Evolutionary conservation across 37 sponge, comb jelly and placozoan species (phyloP).

Genomic region (Spongia lamella): DNA sequence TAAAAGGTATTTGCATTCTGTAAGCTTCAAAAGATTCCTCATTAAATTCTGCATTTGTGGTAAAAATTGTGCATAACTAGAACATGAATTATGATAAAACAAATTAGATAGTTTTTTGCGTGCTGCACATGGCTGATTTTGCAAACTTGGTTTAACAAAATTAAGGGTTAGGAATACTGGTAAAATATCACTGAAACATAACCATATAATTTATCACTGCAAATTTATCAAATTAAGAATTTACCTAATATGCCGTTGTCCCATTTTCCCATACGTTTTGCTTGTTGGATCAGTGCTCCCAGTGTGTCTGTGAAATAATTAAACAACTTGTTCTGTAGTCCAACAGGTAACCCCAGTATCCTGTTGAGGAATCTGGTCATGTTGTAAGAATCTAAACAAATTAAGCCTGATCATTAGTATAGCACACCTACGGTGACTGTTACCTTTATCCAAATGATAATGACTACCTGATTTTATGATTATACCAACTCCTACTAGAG

Average conservation of each 20-base stretch:
- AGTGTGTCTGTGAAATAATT: conserved; percentile 86
- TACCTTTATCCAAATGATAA: conserved; percentile 48
- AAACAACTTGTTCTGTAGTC: conserved; percentile 88
- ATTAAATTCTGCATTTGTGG: no score
- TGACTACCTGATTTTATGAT: conserved; percentile 17
- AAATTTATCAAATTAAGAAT: conserved; percentile 45
- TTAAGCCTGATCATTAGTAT: background rate
- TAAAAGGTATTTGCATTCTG: no score
- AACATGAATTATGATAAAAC: no score
- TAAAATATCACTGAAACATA: background rate
- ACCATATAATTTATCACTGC: background rate
- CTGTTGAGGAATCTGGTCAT: conserved; percentile 85
- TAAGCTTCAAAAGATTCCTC: no score
- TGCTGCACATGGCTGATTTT: no score
- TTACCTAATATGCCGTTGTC: conserved; percentile 82
- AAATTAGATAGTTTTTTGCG: no score
- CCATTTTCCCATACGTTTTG: conserved; percentile 71
- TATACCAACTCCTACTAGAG: conserved; percentile 66
- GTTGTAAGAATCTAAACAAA: conserved; percentile 54
- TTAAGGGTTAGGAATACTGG: no score
- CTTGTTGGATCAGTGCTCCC: conserved; percentile 52
- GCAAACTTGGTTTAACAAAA: no score
- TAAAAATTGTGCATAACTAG: no score
- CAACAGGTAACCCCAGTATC: conserved; percentile 77
- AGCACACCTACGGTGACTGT: conserved; percentile 7